Evolutionary conservation across 2,888 invertebrate species (phyloP), one percentile per base, ranked within the genome.

Genomic region (Scelioninae gen. 2): DNA sequence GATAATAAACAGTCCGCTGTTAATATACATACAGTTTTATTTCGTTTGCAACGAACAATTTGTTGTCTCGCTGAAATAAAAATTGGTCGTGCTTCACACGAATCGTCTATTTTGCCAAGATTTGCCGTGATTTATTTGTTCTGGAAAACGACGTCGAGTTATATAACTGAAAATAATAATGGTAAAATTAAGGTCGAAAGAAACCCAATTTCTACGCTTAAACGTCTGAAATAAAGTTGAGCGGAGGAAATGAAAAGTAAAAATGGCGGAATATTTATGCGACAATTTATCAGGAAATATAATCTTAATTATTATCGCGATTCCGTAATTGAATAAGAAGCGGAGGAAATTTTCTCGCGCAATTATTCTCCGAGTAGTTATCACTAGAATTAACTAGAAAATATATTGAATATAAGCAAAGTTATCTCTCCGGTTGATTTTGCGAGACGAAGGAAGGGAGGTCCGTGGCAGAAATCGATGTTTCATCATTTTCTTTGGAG

Each of bases 401-500:
- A 53, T 53, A 61, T 53, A 61, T 69, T 37, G 18, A 61, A 55
- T 46, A 61, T 28, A 60, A 46, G 60, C 61, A 53, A 53, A 60
- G 53, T 61, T 53, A 61, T 46, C 28, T 53, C 31, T 13, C 48
- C 35, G 68, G 53, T 53, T 48, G 61, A 61, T 69, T 69, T 69
- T 39, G 61, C 45, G 31, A 50, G 19, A 35, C 9, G 28, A 37
- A 48, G 46, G 35, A 15, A 31, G 13, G 11, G 25, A 6, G 25
- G 25, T 3, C 25, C 6, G 6, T 3, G n/a, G 43, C 2, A 25
- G 52, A 69, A 70, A 70, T 70, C 63, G 70, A 57, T 63, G 70
- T 43, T 70, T 55, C 41, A 57, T 70, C 33, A 70, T 63, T 70
- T 70, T 63, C 57, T 41, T 70, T 53, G 6, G 41, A 63, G 43